phyloP scores from a whole-genome alignment of 2,797 vertebrate genomes.

The Typhlichthys eigenmanni region DNA sequence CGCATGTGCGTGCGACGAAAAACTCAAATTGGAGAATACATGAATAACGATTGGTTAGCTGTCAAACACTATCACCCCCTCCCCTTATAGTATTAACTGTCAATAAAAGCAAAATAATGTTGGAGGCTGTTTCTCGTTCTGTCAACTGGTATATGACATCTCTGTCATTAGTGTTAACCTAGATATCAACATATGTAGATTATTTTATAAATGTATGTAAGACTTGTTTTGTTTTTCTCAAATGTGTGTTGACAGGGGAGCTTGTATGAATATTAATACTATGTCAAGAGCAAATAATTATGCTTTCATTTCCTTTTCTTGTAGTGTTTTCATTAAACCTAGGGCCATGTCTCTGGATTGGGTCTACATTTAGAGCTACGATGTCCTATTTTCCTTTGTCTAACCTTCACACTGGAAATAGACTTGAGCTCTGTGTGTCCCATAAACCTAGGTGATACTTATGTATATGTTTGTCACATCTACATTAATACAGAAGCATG shows the following conservation, averaged over 20 bases:
- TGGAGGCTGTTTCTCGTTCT: too few species aligned
- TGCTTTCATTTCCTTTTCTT: not conserved
- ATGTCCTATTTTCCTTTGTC: constrained; percentile 31
- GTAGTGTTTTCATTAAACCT: not conserved
- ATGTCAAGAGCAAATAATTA: constrained; percentile 4
- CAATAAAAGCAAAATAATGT: not conserved
- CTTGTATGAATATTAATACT: not conserved
- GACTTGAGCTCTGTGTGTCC: constrained; percentile 7
- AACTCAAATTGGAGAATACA: constrained; percentile 3
- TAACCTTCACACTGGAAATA: constrained; percentile 36
- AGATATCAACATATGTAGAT: too few species aligned
- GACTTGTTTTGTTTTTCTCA: too few species aligned
- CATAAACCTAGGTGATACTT: constrained; percentile 8
- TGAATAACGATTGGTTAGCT: constrained; percentile 4
- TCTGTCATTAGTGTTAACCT: too few species aligned
- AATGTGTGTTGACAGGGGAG: too few species aligned
- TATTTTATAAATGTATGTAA: too few species aligned
- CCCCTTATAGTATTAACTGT: not conserved
- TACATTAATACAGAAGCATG: constrained; percentile 25
- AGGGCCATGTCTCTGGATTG: not conserved
- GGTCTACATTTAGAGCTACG: constrained; percentile 7
- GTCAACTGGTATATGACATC: too few species aligned
- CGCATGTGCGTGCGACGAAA: not conserved
- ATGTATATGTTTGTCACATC: constrained; percentile 19
- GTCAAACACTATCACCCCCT: not conserved